Percentiles rank a stretch among this genome's conserved stretches.
These are phyloP conservation scores for Drosophila sechellia DNA, from an alignment of 1,140 invertebrate species.

Conservation along the genomic window DNA sequence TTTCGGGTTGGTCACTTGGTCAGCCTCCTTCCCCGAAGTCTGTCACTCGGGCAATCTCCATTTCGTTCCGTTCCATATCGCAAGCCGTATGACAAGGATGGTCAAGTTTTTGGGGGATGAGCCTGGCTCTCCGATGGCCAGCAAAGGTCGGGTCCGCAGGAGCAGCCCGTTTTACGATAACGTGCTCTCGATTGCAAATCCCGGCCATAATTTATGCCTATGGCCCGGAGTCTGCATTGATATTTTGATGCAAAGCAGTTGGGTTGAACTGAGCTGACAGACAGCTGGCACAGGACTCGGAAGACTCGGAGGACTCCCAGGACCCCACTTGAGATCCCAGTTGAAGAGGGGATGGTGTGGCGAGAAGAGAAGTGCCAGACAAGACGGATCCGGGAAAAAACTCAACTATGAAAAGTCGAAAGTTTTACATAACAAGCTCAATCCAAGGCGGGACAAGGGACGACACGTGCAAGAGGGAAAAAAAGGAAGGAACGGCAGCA, in stretches of 20 bases:
- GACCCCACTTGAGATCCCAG: slow-evolving; percentile 4
- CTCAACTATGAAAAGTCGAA: slow-evolving; percentile 46
- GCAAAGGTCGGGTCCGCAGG: neutral
- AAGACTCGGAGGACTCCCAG: neutral
- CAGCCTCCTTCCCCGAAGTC: neutral
- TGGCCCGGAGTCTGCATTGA: slow-evolving; percentile 66
- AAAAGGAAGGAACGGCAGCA: neutral
- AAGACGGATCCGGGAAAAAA: slow-evolving; percentile 1
- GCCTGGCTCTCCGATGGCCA: slow-evolving; percentile 1
- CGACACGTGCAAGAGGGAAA: slow-evolving; percentile 15
- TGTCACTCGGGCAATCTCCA: slow-evolving; percentile 14
- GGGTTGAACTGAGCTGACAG: slow-evolving; percentile 64
- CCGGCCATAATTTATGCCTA: slow-evolving; percentile 68
- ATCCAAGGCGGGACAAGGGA: slow-evolving; percentile 54
- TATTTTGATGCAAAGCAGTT: slow-evolving; percentile 79
- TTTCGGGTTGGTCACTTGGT: neutral
- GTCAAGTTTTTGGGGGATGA: neutral
- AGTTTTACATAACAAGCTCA: slow-evolving; percentile 65
- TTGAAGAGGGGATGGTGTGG: too few relatives aligned
- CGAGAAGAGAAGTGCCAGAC: neutral
- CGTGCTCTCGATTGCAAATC: slow-evolving; percentile 16
- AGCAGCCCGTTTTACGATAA: neutral
- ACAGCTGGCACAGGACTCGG: slow-evolving; percentile 31
- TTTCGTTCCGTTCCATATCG: slow-evolving; percentile 32
- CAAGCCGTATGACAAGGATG: slow-evolving; percentile 13